phyloP scores from a whole-genome alignment of 2,888 invertebrate species.

The Punctoribates punctum region DNA sequence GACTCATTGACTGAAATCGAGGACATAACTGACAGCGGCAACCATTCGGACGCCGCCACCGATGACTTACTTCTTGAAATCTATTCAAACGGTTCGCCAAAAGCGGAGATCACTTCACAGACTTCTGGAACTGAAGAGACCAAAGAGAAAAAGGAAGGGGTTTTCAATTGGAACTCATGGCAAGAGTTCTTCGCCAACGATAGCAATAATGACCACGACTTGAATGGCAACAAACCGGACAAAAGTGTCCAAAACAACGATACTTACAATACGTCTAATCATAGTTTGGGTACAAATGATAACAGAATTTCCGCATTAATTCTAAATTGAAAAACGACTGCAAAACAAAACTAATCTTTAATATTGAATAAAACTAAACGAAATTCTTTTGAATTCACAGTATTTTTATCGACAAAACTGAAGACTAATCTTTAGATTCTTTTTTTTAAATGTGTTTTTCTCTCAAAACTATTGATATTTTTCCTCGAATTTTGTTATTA shows the following conservation, averaged over 20 bases:
- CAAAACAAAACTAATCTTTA: neutral
- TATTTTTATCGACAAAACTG: conserved; percentile 10
- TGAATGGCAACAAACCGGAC: neutral
- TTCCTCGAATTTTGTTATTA: neutral
- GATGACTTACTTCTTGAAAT: conserved; percentile 30
- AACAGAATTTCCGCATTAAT: conserved; percentile 23
- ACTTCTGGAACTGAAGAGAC: neutral
- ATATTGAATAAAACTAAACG: neutral
- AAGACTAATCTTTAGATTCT: neutral
- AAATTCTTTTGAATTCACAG: conserved; percentile 7
- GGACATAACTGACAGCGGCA: conserved; percentile 31
- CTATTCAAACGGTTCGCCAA: conserved; percentile 11
- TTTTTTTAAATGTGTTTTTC: neutral
- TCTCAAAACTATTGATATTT: neutral
- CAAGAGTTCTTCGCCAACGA: conserved; percentile 36
- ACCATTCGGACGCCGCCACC: conserved; percentile 32
- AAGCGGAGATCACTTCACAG: neutral
- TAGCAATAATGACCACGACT: conserved; percentile 33
- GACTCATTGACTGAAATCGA: conserved; percentile 25
- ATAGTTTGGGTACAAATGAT: conserved; percentile 35
- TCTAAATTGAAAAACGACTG: neutral
- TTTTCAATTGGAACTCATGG: conserved; percentile 24
- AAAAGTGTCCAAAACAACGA: conserved; percentile 13
- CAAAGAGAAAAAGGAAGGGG: neutral
- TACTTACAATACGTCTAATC: conserved; percentile 37